phyloP scores from a whole-genome alignment of 1,140 invertebrate species.

The Bombus huntii region DNA sequence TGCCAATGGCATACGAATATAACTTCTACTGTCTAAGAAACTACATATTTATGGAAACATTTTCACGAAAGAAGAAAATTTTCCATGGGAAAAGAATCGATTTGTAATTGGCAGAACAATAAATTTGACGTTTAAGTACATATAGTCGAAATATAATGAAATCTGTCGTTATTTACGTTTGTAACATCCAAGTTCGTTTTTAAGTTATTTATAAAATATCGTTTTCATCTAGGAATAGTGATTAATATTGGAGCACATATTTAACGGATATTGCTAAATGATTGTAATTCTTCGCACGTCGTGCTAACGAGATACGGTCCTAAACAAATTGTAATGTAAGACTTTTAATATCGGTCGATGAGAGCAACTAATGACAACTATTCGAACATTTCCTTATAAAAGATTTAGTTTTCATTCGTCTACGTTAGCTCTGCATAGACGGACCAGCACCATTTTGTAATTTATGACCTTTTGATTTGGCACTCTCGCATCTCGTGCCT shows the following conservation, averaged over 20 bases:
- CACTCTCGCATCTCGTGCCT: conserved; percentile 55
- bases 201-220: conserved; percentile 20
- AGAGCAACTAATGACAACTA: conserved; percentile 26
- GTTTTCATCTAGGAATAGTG: neutral
- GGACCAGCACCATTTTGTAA: conserved; percentile 45
- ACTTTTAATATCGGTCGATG: conserved; percentile 3
- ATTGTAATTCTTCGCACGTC: conserved; percentile 40
- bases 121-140: neutral
- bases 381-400: conserved; percentile 37
- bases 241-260: conserved; percentile 25
- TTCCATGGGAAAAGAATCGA: neutral
- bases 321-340: conserved; percentile 22
- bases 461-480: conserved; percentile 49
- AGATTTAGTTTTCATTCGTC: conserved; percentile 33
- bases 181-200: neutral
- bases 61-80: neutral
- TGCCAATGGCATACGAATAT: neutral
- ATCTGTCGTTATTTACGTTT: neutral
- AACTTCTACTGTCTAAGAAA: neutral
- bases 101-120: neutral
- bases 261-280: conserved; percentile 42
- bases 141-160: neutral
- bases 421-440: conserved; percentile 22
- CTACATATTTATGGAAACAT: neutral
- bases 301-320: conserved; percentile 18